phyloP scores from a whole-genome alignment of 2,888 invertebrate species.

The Noctua janthina region DNA sequence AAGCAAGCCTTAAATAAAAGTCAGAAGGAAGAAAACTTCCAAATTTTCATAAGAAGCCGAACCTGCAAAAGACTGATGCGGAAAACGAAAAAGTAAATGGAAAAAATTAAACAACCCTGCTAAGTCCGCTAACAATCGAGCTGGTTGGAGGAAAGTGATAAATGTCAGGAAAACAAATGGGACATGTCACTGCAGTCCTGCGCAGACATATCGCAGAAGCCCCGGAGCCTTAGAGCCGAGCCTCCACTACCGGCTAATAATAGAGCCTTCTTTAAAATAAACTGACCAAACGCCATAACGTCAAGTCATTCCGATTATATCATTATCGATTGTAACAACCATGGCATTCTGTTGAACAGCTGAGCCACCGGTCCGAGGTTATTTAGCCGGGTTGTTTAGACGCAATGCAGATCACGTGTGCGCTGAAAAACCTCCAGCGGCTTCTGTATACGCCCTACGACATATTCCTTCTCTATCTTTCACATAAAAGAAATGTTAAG shows the following conservation, averaged over 20 bases:
- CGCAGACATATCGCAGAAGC: constrained; percentile 33
- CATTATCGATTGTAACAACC: constrained; percentile 85
- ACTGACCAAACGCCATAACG: constrained; percentile 59
- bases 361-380: constrained; percentile 84
- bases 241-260: constrained; percentile 43
- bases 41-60: background rate
- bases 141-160: constrained; percentile 53
- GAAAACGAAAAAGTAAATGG: constrained; percentile 11
- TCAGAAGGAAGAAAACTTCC: background rate
- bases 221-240: constrained; percentile 1
- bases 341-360: constrained; percentile 84
- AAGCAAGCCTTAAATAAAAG: background rate
- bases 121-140: constrained; percentile 48
- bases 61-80: constrained; percentile 15
- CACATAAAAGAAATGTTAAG: constrained; percentile 64
- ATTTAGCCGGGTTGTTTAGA: constrained; percentile 89
- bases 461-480: constrained; percentile 70
- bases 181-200: constrained; percentile 42
- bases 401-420: constrained; percentile 91
- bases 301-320: constrained; percentile 79
- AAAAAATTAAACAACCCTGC: constrained; percentile 21
- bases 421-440: constrained; percentile 83
- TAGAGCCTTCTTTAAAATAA: constrained; percentile 43
- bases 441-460: constrained; percentile 84
- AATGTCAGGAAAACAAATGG: constrained; percentile 57